Conservation (phyloP, 2,113 vertebrate species). For the Camelus dromedarius region DNA sequence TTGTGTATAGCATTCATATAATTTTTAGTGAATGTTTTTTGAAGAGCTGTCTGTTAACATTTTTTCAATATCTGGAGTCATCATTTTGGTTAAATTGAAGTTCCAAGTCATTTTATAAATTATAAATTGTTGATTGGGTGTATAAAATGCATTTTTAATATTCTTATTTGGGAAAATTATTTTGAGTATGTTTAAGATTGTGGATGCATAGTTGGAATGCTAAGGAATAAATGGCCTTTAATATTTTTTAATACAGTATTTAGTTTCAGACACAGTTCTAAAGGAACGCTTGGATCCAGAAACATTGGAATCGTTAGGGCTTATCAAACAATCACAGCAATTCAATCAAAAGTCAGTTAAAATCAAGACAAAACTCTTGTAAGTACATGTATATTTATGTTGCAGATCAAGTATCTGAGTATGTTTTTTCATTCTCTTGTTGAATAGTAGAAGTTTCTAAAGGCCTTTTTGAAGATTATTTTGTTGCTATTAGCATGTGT, state of each 20-base stretch:
- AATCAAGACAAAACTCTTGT: slow-evolving; percentile 99
- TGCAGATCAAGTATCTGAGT: slow-evolving; percentile 53
- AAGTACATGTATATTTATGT: slow-evolving; percentile 85
- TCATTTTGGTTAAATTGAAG: slow-evolving; percentile 35
- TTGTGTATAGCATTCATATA: neutral
- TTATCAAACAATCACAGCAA: slow-evolving; percentile 99
- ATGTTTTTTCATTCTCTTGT: slow-evolving; percentile 60
- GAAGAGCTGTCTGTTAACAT: neutral
- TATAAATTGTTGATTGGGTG: neutral
- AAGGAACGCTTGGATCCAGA: slow-evolving; percentile 98
- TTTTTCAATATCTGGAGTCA: slow-evolving; percentile 46
- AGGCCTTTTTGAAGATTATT: neutral
- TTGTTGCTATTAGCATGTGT: neutral
- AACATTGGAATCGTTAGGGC: slow-evolving; percentile 97
- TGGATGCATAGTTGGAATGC: slow-evolving; percentile 51
- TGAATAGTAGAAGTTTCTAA: slow-evolving; percentile 56
- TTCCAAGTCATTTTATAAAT: slow-evolving; percentile 37
- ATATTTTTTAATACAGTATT: slow-evolving; percentile 89
- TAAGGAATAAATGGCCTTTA: slow-evolving; percentile 72
- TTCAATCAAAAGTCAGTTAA: slow-evolving; percentile 99
- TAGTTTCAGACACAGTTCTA: slow-evolving; percentile 96
- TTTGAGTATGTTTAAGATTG: slow-evolving; percentile 64
- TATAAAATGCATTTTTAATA: neutral
- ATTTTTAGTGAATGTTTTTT: neutral
- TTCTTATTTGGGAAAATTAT: slow-evolving; percentile 46